phyloP scores from a whole-genome alignment of 2,113 vertebrate genomes.

The Tretioscincus oriximinensis region DNA sequence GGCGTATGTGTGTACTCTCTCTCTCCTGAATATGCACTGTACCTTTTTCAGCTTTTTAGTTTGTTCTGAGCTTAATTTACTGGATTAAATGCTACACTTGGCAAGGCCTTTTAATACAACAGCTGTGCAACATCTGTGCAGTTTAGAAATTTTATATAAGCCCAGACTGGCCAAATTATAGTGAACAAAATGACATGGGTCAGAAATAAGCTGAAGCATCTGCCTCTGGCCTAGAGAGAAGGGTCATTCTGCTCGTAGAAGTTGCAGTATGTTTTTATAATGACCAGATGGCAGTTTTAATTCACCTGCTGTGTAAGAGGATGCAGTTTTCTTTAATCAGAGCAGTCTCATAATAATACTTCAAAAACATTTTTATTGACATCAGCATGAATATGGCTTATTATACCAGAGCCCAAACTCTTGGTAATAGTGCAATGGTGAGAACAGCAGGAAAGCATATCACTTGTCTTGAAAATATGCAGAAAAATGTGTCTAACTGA shows the following conservation, averaged over 20 bases:
- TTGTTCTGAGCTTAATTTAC: background rate
- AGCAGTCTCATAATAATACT: background rate
- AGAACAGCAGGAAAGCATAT: background rate
- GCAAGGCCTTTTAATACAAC: constrained; percentile 32
- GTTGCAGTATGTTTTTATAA: background rate
- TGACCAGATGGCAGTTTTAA: background rate
- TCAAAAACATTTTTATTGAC: constrained; percentile 21
- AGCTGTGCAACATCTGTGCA: constrained; percentile 42
- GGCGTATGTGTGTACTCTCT: too few relatives aligned
- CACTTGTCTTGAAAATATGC: constrained; percentile 16
- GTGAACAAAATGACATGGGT: background rate
- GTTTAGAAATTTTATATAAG: background rate
- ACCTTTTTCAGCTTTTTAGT: background rate
- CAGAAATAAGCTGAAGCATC: background rate
- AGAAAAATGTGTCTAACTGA: constrained; percentile 52
- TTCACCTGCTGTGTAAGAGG: background rate
- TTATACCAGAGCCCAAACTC: background rate
- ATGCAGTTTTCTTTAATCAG: background rate
- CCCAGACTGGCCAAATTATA: background rate
- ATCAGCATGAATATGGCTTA: background rate
- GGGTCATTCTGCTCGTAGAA: fast-evolving
- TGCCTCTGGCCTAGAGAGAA: background rate
- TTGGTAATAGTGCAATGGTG: background rate
- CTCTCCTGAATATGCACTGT: background rate
- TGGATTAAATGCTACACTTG: background rate